Evolutionary conservation across 1,140 invertebrate species (phyloP), one percentile per base, ranked within the genome.

Genomic region (Zaprionus vittiger): DNA sequence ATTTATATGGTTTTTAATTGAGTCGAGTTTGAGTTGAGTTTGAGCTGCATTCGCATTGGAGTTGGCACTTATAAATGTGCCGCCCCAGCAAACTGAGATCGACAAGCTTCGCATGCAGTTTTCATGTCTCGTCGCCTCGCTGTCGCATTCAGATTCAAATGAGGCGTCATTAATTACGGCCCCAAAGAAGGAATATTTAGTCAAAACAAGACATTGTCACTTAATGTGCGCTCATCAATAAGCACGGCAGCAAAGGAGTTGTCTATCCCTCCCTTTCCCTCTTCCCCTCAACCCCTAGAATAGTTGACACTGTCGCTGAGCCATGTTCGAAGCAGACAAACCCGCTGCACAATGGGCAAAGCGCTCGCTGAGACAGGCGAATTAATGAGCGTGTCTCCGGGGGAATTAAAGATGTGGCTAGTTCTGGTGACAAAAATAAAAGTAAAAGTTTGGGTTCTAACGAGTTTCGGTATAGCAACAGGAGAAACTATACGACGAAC

Each of bases 211-310:
- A 66, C 72, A 65, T 77, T 79, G 77, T 80, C 64, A 55, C 64
- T 71, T 81, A 81, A 81, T 81, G 77, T 72, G 73, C 60, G 77
- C 68, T 77, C 79, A 81, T 81, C 68, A 81, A 81, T 81, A 61
- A 63, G 41, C 68, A 59, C 41, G 12, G 37, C 72, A 69, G 49
- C 41, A 66, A 68, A 55, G 47, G 69, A 67, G 37, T 41, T 56
- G 67, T 34, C 34, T 60, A 38, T 7, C 26, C 34, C 20, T 38
- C 15, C 24, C 26, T 31, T 11, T 12, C 7, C 14, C 26, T 31
- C 47, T 54, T 20, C 17, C 49, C 15, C 11, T 5, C 2, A 34
- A 11, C 20, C 4, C 47, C 47, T 52, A 52, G 47, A 52, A 52
- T 52, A 52, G 47, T 52, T 52, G 47, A 52, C 47, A 52, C 47